A percentile compares a stretch with the other conserved stretches of the same genome.
Conservation (phyloP, 1,140 invertebrate species). For the Contarinia nasturtii region DNA sequence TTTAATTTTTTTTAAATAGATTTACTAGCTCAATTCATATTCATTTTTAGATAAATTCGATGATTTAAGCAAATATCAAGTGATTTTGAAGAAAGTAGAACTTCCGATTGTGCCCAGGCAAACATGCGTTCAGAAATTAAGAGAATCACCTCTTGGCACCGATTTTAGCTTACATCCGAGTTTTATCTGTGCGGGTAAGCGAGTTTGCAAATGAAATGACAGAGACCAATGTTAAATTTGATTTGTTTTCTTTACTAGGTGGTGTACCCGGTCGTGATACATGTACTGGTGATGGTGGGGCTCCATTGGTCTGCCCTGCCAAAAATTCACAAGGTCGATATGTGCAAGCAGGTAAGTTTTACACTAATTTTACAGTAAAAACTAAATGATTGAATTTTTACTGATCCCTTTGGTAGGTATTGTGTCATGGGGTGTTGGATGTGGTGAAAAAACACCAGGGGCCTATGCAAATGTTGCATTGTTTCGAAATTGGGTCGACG, state of each 20-base stretch:
- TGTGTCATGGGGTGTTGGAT: constrained; percentile 4
- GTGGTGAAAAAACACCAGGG: background rate
- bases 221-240: no score
- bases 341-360: background rate
- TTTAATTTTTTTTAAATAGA: no score
- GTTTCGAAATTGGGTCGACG: constrained; percentile 18
- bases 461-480: constrained; percentile 17
- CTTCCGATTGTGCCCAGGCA: constrained; percentile 31
- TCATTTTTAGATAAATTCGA: constrained; percentile 35
- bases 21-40: no score
- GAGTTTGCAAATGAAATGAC: no score
- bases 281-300: constrained; percentile 35
- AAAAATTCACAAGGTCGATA: no score
- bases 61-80: constrained; percentile 35
- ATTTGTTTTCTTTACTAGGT: no score
- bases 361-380: no score
- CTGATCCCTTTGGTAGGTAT: constrained; percentile 43
- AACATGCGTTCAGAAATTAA: constrained; percentile 29
- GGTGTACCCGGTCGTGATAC: constrained; percentile 38
- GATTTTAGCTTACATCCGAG: constrained; percentile 32
- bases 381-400: constrained; percentile 17
- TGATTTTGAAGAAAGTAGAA: constrained; percentile 33
- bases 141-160: constrained; percentile 32
- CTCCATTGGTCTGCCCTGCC: no score
- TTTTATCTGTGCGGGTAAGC: constrained; percentile 45